Evolutionary conservation across 2,113 vertebrate genomes (phyloP), one percentile per base, ranked within the genome.

Genomic region (Lophura nycthemera): DNA sequence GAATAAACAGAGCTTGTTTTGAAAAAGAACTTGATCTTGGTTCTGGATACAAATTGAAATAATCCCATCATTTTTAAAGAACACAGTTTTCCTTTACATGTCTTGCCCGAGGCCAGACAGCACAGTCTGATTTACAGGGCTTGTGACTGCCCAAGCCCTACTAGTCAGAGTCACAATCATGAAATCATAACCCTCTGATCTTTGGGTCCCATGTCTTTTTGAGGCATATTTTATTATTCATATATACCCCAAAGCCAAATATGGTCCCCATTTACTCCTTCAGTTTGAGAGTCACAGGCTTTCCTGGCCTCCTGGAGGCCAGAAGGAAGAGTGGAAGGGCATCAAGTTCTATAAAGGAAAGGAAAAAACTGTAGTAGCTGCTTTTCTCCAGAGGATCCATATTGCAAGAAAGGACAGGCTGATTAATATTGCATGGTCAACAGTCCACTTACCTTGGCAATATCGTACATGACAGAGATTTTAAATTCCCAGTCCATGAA

Each of bases 401-500:
- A 77, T 57, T 88, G 47, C 60, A 71, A 69, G 61, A 64, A 64
- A 56, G 34, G 32, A 57, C 38, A 83, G n/a, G 45, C 13, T 79
- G 88, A 92, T 63, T 72, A 61, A 74, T 57, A 36, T 25, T 82
- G 54, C 42, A 34, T 13, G 64, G 38, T 67, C 50, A 92, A 17
- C 42, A 72, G 45, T 30, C 56, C 12, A 32, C 93, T 98, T 97
- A 99, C 99, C 98, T 99, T 99, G 82, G 99, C 99, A 86, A 99
- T 99, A 95, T 99, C 99, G 47, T 99, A 99, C 98, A 99, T 98
- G 95, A 99, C 98, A 1, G 99, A 99, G 91, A 99, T 99, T 97
- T 99, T 99, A 97, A 99, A 99, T 94, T 99, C 99, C 98, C 98
- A 98, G 69, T 99, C 99, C 99, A 99, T 99, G 97, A 99, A 99